Evolutionary conservation across 2,888 invertebrate genomes (phyloP).

Genomic region (Cerastis leucographa): DNA sequence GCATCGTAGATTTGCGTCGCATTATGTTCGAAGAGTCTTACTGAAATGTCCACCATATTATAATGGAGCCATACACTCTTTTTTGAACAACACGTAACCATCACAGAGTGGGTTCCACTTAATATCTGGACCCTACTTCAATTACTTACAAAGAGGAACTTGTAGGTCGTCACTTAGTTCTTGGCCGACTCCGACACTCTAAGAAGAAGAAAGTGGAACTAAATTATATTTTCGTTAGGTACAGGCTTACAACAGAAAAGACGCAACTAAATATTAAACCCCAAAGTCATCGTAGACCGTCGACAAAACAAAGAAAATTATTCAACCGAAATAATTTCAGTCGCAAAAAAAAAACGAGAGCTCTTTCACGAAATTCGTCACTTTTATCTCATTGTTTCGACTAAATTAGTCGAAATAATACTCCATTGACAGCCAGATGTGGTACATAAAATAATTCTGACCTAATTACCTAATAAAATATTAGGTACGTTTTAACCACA

Average conservation of each 20-base stretch:
- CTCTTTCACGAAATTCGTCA: constrained; percentile 20
- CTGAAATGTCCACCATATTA: too few relatives aligned
- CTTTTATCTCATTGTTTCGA: constrained; percentile 28
- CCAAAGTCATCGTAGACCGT: neutral
- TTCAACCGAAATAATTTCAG: constrained; percentile 24
- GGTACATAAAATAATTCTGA: constrained; percentile 36
- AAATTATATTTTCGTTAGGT: neutral
- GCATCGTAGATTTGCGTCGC: too few relatives aligned
- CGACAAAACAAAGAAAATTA: constrained; percentile 21
- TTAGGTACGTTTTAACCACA: constrained; percentile 59
- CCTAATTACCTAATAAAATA: constrained; percentile 57
- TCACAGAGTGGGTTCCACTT: too few relatives aligned
- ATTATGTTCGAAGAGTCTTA: too few relatives aligned
- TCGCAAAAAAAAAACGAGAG: constrained; percentile 23
- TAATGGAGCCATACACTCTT: too few relatives aligned
- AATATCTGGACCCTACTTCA: too few relatives aligned
- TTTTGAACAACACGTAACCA: too few relatives aligned
- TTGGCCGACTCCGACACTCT: neutral
- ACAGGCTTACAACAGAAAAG: constrained; percentile 8
- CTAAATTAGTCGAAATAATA: constrained; percentile 47
- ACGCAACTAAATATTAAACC: neutral
- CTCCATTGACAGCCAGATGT: constrained; percentile 16
- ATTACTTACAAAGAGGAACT: neutral
- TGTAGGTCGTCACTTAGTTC: neutral
- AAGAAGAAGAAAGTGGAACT: neutral